Percentiles rank a stretch among this genome's conserved stretches.
phyloP scores from a whole-genome alignment of 2,797 vertebrate species.

The Amblyraja radiata region DNA sequence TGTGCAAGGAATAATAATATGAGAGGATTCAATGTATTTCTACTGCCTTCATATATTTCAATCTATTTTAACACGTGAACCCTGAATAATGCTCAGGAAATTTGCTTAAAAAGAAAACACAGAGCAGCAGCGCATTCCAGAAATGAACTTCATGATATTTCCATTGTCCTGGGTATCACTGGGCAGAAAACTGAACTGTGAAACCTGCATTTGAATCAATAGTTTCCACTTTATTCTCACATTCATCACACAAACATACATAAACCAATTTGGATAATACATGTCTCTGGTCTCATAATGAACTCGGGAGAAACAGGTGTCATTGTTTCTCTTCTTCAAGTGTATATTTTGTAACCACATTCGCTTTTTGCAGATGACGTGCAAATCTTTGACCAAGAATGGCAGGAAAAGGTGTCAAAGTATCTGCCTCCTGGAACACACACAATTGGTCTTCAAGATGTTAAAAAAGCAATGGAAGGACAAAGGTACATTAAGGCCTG shows the following conservation, averaged over 20 bases:
- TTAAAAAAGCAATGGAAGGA: neutral
- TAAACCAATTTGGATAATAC: neutral
- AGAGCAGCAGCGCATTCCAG: neutral
- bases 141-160: neutral
- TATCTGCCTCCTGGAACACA: conserved; percentile 55
- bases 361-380: conserved; percentile 69
- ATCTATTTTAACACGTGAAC: no score
- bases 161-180: neutral
- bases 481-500: neutral
- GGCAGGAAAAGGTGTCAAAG: conserved; percentile 71
- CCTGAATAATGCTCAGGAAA: no score
- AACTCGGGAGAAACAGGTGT: neutral
- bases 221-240: no score
- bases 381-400: conserved; percentile 76
- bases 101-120: no score
- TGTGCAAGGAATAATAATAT: no score
- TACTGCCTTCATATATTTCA: no score
- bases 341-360: neutral
- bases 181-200: neutral
- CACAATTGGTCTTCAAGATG: neutral
- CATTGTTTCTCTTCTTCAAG: no score
- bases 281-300: neutral
- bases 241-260: neutral
- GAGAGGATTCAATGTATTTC: no score
- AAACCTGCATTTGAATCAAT: neutral